A percentile compares a stretch with the other conserved stretches of the same genome.
phyloP scores from a whole-genome alignment of 2,888 invertebrate genomes.

The Hypercompe scribonia region DNA sequence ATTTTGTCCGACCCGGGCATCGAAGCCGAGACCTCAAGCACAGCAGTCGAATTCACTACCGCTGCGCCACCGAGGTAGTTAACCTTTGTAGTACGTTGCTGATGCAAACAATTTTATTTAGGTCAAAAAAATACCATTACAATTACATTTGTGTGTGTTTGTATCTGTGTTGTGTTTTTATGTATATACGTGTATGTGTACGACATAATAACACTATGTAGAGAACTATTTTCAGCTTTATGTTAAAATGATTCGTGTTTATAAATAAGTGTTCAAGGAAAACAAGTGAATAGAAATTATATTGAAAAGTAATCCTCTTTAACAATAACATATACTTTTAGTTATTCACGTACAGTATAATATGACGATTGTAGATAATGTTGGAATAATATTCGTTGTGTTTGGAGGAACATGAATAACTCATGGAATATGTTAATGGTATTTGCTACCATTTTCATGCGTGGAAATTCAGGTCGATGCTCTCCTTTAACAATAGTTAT shows the following conservation, averaged over 20 bases:
- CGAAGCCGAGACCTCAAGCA: too few species aligned
- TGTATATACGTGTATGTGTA: background rate
- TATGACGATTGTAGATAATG: slow-evolving; percentile 12
- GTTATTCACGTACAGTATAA: slow-evolving; percentile 22
- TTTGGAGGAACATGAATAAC: slow-evolving; percentile 70
- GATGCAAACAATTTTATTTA: background rate
- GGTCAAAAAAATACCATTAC: background rate
- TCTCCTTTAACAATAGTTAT: slow-evolving; percentile 22
- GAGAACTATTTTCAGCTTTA: background rate
- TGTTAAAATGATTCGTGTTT: background rate
- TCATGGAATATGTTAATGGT: slow-evolving; percentile 69
- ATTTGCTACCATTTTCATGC: slow-evolving; percentile 65
- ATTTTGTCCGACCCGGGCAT: too few species aligned
- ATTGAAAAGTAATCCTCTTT: background rate
- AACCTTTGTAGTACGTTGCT: background rate
- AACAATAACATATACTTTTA: slow-evolving; percentile 7
- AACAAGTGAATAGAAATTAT: slow-evolving; percentile 9
- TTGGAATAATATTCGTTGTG: slow-evolving; percentile 46
- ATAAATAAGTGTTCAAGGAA: background rate
- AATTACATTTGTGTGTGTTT: background rate
- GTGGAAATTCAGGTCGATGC: slow-evolving; percentile 59
- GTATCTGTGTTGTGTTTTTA: background rate
- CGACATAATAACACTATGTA: background rate
- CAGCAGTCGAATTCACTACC: too few species aligned
- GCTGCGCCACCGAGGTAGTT: too few species aligned